These are phyloP conservation scores for Papilio helenus DNA, from an alignment of 1,140 invertebrate genomes.

Conservation along the genomic window DNA sequence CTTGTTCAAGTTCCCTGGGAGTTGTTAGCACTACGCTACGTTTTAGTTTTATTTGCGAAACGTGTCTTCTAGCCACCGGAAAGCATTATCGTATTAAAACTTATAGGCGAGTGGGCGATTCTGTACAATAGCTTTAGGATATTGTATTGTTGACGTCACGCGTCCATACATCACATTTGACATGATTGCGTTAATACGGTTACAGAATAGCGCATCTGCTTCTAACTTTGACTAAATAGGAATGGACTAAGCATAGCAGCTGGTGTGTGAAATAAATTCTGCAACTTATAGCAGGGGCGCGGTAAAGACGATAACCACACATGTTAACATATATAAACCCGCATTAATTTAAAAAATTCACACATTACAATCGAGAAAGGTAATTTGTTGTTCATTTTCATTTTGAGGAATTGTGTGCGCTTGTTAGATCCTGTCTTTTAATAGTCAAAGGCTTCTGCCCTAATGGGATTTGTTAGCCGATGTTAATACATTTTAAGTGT, in stretches of 20 bases:
- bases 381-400: not conserved
- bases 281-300: not conserved
- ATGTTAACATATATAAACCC: not conserved
- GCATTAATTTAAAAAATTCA: not conserved
- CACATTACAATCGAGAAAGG: not conserved
- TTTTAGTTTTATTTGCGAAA: constrained; percentile 50
- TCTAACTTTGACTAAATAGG: constrained; percentile 42
- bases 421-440: not conserved
- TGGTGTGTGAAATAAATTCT: not conserved
- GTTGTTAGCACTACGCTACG: constrained; percentile 13
- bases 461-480: constrained; percentile 41
- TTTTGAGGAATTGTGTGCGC: not conserved
- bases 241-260: not conserved
- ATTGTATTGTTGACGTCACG: constrained; percentile 72
- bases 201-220: constrained; percentile 51
- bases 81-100: constrained; percentile 59
- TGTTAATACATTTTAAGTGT: constrained; percentile 41
- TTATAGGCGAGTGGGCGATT: constrained; percentile 42
- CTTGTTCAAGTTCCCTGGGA: constrained; percentile 16
- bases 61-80: constrained; percentile 56
- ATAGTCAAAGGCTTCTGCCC: constrained; percentile 47
- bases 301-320: not conserved
- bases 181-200: constrained; percentile 55
- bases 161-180: constrained; percentile 57
- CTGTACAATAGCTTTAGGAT: constrained; percentile 50